These are phyloP conservation scores for Centrocercus urophasianus DNA, from an alignment of 2,113 vertebrate genomes.

Conservation along the genomic window DNA sequence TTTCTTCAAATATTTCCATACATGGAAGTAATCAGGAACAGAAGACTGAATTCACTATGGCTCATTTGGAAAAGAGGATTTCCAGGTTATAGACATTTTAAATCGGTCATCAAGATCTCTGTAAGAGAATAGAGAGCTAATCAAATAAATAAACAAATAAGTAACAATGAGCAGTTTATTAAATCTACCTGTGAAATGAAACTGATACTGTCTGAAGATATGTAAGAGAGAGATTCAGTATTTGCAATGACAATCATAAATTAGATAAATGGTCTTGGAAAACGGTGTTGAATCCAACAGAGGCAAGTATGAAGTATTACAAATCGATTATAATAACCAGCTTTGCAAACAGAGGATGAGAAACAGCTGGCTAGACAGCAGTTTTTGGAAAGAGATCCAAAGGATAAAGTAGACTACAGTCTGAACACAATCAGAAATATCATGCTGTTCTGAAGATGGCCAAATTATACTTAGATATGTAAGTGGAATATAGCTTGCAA, in stretches of 20 bases:
- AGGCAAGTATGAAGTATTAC: neutral
- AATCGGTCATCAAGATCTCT: neutral
- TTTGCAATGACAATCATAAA: neutral
- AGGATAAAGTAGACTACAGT: neutral
- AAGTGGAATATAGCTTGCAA: neutral
- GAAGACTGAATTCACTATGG: neutral
- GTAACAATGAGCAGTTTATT: neutral
- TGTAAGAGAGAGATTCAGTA: neutral
- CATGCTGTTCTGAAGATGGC: conserved; percentile 30
- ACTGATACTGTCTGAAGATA: neutral
- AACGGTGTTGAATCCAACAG: neutral
- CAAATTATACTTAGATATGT: conserved; percentile 9
- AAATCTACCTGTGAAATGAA: neutral
- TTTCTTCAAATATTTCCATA: neutral
- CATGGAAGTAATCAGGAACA: neutral
- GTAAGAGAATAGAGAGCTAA: neutral
- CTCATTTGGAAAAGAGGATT: neutral
- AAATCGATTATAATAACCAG: neutral
- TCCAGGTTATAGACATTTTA: neutral
- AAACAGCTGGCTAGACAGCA: conserved; percentile 20
- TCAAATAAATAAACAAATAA: neutral
- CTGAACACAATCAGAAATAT: conserved; percentile 38
- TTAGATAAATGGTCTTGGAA: neutral
- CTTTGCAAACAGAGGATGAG: neutral
- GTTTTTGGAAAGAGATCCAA: conserved; percentile 32